Conservation (phyloP, 2,888 invertebrate species). For the Eumerus sabulonum region DNA sequence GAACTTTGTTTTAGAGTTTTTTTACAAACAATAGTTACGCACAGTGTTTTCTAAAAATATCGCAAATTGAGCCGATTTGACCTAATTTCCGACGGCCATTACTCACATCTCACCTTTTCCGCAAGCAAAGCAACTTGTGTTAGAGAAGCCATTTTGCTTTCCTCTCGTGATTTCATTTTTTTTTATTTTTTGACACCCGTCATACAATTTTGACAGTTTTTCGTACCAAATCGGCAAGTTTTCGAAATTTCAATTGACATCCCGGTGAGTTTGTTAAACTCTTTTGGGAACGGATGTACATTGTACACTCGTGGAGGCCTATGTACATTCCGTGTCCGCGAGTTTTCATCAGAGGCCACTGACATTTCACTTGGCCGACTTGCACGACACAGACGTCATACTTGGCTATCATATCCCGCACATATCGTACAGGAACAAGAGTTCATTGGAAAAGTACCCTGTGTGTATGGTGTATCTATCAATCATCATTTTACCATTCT, state of each 20-base stretch:
- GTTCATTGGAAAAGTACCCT: too few species aligned
- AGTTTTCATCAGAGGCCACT: too few species aligned
- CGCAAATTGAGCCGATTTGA: constrained; percentile 29
- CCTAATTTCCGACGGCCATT: constrained; percentile 41
- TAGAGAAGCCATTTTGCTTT: background rate
- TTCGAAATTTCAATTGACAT: background rate
- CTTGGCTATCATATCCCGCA: too few species aligned
- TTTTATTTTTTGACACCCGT: constrained; percentile 9
- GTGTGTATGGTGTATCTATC: too few species aligned
- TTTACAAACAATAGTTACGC: constrained; percentile 21
- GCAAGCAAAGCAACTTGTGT: constrained; percentile 4
- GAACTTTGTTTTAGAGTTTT: constrained; percentile 6
- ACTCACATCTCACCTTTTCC: constrained; percentile 22
- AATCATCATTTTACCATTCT: too few species aligned
- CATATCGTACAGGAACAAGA: too few species aligned
- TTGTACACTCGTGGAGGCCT: too few species aligned
- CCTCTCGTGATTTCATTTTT: background rate
- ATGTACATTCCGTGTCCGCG: too few species aligned
- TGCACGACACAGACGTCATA: too few species aligned
- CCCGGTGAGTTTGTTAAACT: background rate
- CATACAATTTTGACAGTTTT: constrained; percentile 1
- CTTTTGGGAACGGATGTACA: background rate
- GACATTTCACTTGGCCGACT: too few species aligned
- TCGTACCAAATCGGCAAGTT: background rate
- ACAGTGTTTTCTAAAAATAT: constrained; percentile 44